Conservation (phyloP, 1,140 invertebrate species). For the Heterodera schachtii region DNA sequence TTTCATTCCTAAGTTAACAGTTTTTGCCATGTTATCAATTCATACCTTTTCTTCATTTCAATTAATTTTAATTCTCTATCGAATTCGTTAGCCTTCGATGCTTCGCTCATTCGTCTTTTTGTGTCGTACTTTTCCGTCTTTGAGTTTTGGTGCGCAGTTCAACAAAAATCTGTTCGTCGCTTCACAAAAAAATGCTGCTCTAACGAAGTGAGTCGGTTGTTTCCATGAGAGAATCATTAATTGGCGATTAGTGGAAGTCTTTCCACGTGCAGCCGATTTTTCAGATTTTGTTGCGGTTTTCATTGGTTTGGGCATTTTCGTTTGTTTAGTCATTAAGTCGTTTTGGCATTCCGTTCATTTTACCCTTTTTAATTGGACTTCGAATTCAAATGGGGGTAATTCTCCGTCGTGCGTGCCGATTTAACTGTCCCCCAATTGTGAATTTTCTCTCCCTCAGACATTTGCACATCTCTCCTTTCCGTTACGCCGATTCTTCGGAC, state of each 20-base stretch:
- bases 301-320: too few species aligned
- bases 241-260: too few species aligned
- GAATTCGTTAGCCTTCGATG: neutral
- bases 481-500: neutral
- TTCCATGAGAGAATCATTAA: too few species aligned
- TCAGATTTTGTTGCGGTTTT: too few species aligned
- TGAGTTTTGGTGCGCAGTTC: neutral
- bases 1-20: neutral
- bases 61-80: neutral
- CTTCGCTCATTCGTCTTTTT: neutral
- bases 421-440: neutral
- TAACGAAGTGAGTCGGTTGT: neutral
- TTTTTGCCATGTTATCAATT: conserved; percentile 3
- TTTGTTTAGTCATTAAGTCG: too few species aligned
- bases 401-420: too few species aligned
- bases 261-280: too few species aligned
- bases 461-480: neutral
- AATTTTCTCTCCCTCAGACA: neutral
- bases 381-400: too few species aligned
- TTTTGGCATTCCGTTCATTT: too few species aligned
- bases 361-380: too few species aligned
- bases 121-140: neutral
- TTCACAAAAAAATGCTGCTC: neutral
- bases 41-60: too few species aligned
- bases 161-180: neutral